phyloP scores from a whole-genome alignment of 2,797 vertebrate species.

The Leucoraja ocellata region DNA sequence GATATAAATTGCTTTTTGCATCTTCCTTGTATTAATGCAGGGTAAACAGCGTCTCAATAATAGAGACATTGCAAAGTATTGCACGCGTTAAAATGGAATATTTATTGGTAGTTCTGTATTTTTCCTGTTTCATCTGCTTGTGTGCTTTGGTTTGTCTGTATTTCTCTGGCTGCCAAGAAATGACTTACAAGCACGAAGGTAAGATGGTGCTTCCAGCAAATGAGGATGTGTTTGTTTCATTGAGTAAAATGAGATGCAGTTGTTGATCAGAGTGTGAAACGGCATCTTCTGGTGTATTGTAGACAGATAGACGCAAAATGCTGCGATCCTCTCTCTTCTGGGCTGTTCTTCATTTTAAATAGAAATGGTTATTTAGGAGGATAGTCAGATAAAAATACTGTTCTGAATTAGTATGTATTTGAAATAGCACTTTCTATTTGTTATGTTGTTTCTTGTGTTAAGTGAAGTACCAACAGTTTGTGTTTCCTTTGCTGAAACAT shows the following conservation, averaged over 20 bases:
- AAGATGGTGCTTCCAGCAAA: constrained; percentile 48
- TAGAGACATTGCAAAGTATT: background rate
- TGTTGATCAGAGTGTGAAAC: background rate
- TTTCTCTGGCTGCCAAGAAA: constrained; percentile 98
- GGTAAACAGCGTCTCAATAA: background rate
- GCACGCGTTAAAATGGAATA: constrained; percentile 63
- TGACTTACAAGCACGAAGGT: constrained; percentile 98
- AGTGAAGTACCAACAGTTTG: background rate
- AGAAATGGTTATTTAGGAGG: background rate
- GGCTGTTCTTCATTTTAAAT: background rate
- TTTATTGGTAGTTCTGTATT: constrained; percentile 78
- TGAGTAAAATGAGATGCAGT: background rate
- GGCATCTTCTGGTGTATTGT: no score
- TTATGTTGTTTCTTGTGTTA: background rate
- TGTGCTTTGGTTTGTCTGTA: constrained; percentile 88
- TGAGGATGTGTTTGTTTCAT: background rate
- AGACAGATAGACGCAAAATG: no score
- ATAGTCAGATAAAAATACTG: background rate
- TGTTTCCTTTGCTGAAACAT: background rate
- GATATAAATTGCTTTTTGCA: background rate
- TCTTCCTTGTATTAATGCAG: background rate
- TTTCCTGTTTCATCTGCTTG: constrained; percentile 84
- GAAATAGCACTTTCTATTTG: background rate
- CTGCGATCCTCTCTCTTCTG: background rate
- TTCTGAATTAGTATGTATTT: background rate